phyloP scores from a whole-genome alignment of 2,797 vertebrate species.

The Myripristis murdjan region DNA sequence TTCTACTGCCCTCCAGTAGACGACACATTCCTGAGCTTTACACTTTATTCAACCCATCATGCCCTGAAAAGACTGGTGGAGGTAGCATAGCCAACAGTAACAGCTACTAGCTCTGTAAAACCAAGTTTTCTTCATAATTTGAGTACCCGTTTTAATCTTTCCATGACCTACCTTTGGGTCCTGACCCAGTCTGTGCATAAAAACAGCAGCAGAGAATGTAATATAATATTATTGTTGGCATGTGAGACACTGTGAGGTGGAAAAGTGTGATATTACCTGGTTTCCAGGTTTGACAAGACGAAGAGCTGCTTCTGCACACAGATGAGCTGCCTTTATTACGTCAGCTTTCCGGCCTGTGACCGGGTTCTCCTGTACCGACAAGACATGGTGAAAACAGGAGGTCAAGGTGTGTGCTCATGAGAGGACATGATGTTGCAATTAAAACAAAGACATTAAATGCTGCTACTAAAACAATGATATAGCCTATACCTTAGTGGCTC shows the following conservation, averaged over 20 bases:
- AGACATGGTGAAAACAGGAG: background rate
- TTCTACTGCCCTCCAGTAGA: no score
- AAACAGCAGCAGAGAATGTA: background rate
- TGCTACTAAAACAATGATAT: background rate
- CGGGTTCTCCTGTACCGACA: conserved; percentile 87
- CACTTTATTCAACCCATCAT: no score
- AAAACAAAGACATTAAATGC: background rate
- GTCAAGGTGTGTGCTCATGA: background rate
- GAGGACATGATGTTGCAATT: background rate
- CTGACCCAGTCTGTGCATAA: background rate
- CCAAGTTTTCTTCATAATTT: no score
- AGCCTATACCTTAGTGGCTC: conserved; percentile 89
- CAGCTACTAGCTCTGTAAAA: no score
- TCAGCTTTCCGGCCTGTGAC: conserved; percentile 94
- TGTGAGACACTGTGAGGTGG: background rate
- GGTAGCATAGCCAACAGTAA: no score
- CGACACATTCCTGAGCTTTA: no score
- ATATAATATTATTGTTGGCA: background rate
- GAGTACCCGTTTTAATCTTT: no score
- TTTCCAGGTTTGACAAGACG: conserved; percentile 97
- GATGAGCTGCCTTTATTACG: conserved; percentile 94
- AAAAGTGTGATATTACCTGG: conserved; percentile 85
- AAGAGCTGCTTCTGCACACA: conserved; percentile 96
- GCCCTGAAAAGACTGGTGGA: no score
- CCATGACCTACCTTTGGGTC: background rate